Conservation (phyloP, 2,113 vertebrate genomes). For the Pelecanoides urinatrix region DNA sequence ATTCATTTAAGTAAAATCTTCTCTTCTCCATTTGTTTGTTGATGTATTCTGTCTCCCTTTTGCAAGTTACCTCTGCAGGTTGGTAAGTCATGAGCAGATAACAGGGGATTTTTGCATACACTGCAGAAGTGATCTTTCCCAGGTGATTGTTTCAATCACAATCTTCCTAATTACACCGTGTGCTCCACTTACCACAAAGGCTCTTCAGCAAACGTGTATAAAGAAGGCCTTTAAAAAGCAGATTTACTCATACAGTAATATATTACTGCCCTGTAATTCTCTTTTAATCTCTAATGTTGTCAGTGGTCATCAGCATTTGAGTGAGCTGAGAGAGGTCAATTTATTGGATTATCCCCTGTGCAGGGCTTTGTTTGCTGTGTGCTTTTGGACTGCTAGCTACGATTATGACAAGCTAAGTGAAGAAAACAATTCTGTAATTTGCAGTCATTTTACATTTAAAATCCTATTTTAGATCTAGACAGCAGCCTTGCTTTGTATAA, state of each 20-base stretch:
- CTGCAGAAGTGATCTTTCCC: not conserved
- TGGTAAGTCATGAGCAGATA: not conserved
- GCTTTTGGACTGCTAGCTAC: slow-evolving; percentile 1
- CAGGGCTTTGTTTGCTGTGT: slow-evolving; percentile 2
- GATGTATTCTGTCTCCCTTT: not conserved
- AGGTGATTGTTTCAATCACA: not conserved
- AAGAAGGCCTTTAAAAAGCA: slow-evolving; percentile 19
- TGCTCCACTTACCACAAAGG: not conserved
- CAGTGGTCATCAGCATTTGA: slow-evolving; percentile 34
- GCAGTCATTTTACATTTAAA: not conserved
- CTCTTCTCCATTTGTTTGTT: not conserved
- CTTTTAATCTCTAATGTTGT: slow-evolving; percentile 29
- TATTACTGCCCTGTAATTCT: slow-evolving; percentile 15
- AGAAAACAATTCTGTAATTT: slow-evolving; percentile 16
- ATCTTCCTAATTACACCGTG: not conserved
- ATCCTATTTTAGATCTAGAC: not conserved
- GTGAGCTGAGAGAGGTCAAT: not conserved
- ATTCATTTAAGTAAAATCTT: not conserved
- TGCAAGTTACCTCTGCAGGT: not conserved
- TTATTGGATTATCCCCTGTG: slow-evolving; percentile 12
- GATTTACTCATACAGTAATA: not conserved
- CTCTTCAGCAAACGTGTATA: not conserved
- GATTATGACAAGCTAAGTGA: slow-evolving; percentile 27
- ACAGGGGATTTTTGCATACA: not conserved
- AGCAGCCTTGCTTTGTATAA: not conserved